Evolutionary conservation across 2,888 invertebrate species (phyloP), one percentile per base, ranked within the genome.

Genomic region (Leptinotarsa haldemani): DNA sequence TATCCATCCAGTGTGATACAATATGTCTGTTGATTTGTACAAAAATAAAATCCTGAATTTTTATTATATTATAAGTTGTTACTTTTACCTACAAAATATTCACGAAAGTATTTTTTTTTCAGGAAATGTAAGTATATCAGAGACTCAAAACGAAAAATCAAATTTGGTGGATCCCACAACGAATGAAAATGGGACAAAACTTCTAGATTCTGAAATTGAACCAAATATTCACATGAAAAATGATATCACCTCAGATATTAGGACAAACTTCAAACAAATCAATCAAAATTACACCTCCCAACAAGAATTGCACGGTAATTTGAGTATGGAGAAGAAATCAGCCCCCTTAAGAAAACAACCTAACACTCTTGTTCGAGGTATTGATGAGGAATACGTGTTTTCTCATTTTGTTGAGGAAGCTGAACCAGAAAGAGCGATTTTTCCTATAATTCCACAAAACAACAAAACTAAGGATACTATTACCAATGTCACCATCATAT

Each of bases 301-400:
- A 18, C 56, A 40, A 40, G 15, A 70, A 20, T 46, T 64, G 48
- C 56, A 9, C 7, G 67, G 15, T 7, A 1, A 63, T 53, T 52
- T 50, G 2, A 69, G 69, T 66, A 22, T 48, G n/a, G 58, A 13
- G 3, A 66, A 67, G 22, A 22, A 66, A n/a, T 67, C 74, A 48
- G 74, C 70, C 53, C 68, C 74, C 7, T 20, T 71, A 3, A 20
- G 30, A 15, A 25, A 53, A 22, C 70, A 74, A 68, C 70, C 74
- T n/a, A 70, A 74, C 58, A 63, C 70, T 46, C 58, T 70, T 18
- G 61, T 74, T 67, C n/a, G 56, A 25, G 12, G 66, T 70, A 46
- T 53, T 56, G 58, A 30, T 68, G 20, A 22, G 16, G 40, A 16
- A n/a, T 25, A 58, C 20, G 0, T 2, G 1, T 25, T 25, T 58